Evolutionary conservation across 2,797 vertebrate species (phyloP), one percentile per base, ranked within the genome.

Genomic region (Centropyge bicolor): DNA sequence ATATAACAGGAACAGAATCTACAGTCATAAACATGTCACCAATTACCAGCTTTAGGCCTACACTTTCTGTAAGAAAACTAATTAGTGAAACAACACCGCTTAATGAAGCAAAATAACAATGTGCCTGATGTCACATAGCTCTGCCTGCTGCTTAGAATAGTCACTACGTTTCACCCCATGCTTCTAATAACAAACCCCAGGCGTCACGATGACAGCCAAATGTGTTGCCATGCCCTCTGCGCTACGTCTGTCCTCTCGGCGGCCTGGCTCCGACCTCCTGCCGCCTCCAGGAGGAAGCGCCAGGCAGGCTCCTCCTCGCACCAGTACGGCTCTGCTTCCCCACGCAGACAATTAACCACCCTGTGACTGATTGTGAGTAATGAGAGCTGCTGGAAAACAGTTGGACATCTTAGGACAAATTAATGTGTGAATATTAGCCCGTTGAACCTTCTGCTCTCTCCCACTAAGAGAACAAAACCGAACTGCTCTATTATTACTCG

Each of bases 341-440:
- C 86, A 66, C 86, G 64, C 68, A 89, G 71, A 91, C 93, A 94
- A 94, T 96, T 95, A 94, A 90, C 92, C 93, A 91, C 87, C 89
- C 94, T 86, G 90, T 91, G 92, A 94, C 92, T 96, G 95, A 97
- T 78, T 83, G 94, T 88, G 86, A 94, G 93, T 94, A 94, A 91
- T 91, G 84, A 80, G 88, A 89, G 90, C 93, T 94, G 87, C 88
- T 91, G 91, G 91, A 90, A 93, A 90, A 94, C 96, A 95, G 95
- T 95, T 88, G 94, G 92, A 92, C 88, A 91, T 94, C 95, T 95
- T 93, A 94, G 70, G 89, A 91, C 85, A 91, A 92, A 95, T 94
- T 90, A 93, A 85, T 46, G 82, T 84, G 86, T 75, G 86, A 88
- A 87, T 87, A 89, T 91, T 88, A 89, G 87, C 88, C 64, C 80